Conservation (phyloP, 2,797 vertebrate species). For the Chiloscyllium punctatum region DNA sequence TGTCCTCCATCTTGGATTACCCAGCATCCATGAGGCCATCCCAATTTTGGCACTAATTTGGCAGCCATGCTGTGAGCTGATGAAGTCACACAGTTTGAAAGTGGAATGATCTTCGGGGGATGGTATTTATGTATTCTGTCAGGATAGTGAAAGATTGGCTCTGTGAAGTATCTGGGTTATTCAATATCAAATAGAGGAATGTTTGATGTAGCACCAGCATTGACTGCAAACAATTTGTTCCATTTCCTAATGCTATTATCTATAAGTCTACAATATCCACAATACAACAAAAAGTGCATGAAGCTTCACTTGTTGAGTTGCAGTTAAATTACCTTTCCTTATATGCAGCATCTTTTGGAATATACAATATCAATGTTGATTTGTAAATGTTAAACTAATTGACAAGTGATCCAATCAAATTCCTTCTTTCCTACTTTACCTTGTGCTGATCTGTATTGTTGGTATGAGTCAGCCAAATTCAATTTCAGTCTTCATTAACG, state of each 20-base stretch:
- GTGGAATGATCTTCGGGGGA: not conserved
- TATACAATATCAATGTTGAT: not conserved
- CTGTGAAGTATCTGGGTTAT: not conserved
- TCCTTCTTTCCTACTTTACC: not conserved
- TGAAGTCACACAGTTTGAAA: slow-evolving; percentile 1
- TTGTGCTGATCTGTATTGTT: not conserved
- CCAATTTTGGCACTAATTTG: not conserved
- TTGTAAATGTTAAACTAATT: not conserved
- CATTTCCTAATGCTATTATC: not conserved
- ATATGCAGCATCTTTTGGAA: not conserved
- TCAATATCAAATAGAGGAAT: not conserved
- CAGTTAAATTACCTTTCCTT: not conserved
- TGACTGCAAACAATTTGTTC: not conserved
- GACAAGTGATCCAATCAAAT: not conserved
- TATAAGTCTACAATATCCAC: not conserved
- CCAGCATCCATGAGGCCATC: not conserved
- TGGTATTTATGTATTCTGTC: not conserved
- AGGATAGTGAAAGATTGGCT: not conserved
- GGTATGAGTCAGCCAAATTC: not conserved
- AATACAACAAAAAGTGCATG: not conserved
- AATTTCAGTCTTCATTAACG: not conserved
- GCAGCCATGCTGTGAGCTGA: not conserved
- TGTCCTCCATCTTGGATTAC: no score
- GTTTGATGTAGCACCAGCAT: not conserved
- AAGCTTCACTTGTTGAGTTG: not conserved